A percentile compares a stretch with the other conserved stretches of the same genome.
phyloP scores from a whole-genome alignment of 2,797 vertebrate genomes.

The Tympanoctomys barrerae region DNA sequence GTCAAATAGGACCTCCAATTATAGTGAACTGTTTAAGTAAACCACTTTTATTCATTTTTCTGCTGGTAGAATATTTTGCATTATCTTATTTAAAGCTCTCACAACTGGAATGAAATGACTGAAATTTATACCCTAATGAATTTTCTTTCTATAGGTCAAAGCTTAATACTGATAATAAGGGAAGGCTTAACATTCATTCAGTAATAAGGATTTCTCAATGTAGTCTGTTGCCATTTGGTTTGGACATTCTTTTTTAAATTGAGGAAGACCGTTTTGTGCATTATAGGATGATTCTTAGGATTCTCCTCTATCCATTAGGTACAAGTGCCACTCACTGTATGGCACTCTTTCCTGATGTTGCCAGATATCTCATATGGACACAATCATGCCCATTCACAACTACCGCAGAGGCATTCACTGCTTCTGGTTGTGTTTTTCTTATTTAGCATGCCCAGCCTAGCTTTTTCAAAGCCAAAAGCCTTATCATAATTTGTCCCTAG shows the following conservation, averaged over 20 bases:
- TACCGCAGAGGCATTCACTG: not conserved
- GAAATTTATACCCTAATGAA: not conserved
- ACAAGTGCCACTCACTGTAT: fast-evolving
- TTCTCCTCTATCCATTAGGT: no score
- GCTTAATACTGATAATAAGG: not conserved
- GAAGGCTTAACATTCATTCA: not conserved
- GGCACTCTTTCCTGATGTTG: not conserved
- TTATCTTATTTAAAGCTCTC: constrained; percentile 58
- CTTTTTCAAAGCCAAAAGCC: not conserved
- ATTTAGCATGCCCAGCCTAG: not conserved
- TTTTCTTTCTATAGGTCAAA: constrained; percentile 5
- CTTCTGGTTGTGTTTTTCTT: not conserved
- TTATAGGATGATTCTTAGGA: fast-evolving
- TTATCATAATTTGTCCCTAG: not conserved
- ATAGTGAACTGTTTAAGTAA: constrained; percentile 25
- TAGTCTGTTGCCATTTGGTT: not conserved
- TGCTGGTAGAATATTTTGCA: constrained; percentile 3
- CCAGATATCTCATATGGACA: not conserved
- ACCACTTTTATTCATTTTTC: not conserved
- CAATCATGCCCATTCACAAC: not conserved
- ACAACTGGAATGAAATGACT: not conserved
- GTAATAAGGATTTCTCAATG: not conserved
- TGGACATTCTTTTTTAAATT: not conserved
- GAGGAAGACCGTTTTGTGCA: not conserved
- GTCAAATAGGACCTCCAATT: no score